These are phyloP conservation scores for Meleagris gallopavo DNA, from an alignment of 2,113 vertebrate genomes.

Conservation along the genomic window DNA sequence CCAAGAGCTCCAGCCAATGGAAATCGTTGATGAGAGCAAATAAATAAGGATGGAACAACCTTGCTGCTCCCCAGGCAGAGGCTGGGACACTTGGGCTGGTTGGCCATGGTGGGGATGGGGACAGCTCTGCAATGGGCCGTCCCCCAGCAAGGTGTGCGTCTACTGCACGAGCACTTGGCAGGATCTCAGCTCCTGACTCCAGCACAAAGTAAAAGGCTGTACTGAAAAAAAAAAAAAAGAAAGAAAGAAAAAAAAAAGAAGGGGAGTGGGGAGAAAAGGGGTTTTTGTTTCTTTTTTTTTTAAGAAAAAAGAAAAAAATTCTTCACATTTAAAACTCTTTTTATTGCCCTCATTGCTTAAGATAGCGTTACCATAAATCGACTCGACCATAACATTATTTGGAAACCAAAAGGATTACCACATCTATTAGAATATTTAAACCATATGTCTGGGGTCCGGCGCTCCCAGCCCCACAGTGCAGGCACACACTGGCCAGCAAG, in stretches of 20 bases:
- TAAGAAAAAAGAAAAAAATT: background rate
- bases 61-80: background rate
- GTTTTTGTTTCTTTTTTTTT: background rate
- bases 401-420: constrained; percentile 62
- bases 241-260: too few species aligned
- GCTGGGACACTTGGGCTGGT: background rate
- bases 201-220: constrained; percentile 36
- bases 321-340: constrained; percentile 45
- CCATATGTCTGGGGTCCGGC: constrained; percentile 38
- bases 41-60: background rate
- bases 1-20: background rate
- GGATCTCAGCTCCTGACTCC: background rate
- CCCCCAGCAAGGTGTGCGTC: constrained; percentile 7
- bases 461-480: constrained; percentile 6
- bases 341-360: constrained; percentile 59
- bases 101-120: accelerated
- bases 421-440: constrained; percentile 59
- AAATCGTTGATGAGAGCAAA: background rate
- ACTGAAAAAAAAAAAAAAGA: background rate
- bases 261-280: background rate
- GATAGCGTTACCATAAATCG: constrained; percentile 62
- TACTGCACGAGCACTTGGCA: background rate
- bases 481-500: background rate
- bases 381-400: constrained; percentile 42
- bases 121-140: background rate